phyloP scores from a whole-genome alignment of 2,113 vertebrate genomes.

The Neofelis nebulosa region DNA sequence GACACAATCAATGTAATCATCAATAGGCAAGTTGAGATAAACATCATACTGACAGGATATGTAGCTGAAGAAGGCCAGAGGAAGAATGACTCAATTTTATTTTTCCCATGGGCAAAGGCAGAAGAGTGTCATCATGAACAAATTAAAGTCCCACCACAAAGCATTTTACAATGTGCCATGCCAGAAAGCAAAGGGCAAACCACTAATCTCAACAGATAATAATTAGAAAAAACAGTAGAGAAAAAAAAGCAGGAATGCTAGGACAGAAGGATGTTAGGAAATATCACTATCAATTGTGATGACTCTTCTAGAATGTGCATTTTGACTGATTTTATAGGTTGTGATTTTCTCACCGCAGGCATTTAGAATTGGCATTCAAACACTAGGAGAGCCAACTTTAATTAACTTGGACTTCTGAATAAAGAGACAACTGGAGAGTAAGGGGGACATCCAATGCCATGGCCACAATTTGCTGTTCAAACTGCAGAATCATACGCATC shows the following conservation, averaged over 20 bases:
- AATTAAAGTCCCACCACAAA: slow-evolving; percentile 70
- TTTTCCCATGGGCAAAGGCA: slow-evolving; percentile 81
- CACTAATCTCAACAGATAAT: slow-evolving; percentile 44
- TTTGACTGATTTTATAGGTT: slow-evolving; percentile 67
- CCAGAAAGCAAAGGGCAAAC: slow-evolving; percentile 75
- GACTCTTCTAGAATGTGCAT: slow-evolving; percentile 53
- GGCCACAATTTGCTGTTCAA: slow-evolving; percentile 32
- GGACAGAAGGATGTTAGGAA: slow-evolving; percentile 40
- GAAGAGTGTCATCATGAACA: slow-evolving; percentile 74
- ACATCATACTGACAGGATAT: slow-evolving; percentile 74
- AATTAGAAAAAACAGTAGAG: slow-evolving; percentile 53
- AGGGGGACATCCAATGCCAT: background rate
- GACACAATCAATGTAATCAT: slow-evolving; percentile 81
- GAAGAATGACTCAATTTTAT: slow-evolving; percentile 82
- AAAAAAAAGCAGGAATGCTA: slow-evolving; percentile 26
- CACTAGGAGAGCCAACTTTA: slow-evolving; percentile 67
- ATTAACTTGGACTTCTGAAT: slow-evolving; percentile 68
- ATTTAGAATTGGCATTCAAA: slow-evolving; percentile 60
- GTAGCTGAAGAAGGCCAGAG: slow-evolving; percentile 52
- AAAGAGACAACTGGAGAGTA: slow-evolving; percentile 57
- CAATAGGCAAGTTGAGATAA: slow-evolving; percentile 76
- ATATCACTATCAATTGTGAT: slow-evolving; percentile 50
- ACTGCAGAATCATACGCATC: background rate
- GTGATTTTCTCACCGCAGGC: slow-evolving; percentile 64
- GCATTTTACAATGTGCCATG: slow-evolving; percentile 67